phyloP scores from a whole-genome alignment of 2,797 vertebrate species.

The Eremophila alpestris region DNA sequence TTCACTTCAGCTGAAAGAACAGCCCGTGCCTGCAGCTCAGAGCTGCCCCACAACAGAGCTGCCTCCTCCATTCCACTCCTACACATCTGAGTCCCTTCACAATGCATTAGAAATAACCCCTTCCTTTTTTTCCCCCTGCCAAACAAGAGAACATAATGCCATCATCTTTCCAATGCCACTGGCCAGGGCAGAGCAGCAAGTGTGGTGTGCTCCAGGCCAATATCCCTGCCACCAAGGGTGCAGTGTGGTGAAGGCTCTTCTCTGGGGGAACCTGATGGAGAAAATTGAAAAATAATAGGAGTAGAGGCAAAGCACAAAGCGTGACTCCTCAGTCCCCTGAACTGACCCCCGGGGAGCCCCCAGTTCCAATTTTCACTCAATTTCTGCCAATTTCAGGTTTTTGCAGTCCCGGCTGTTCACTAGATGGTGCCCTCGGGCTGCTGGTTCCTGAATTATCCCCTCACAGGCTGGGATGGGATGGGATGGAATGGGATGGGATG shows the following conservation, averaged over 20 bases:
- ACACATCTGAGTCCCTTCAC: accelerated
- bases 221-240: neutral
- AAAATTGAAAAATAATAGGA: neutral
- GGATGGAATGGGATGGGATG: neutral
- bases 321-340: neutral
- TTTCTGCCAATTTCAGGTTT: neutral
- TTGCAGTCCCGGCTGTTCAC: neutral
- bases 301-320: neutral
- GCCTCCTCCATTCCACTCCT: neutral
- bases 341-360: neutral
- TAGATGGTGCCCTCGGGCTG: slow-evolving; percentile 69
- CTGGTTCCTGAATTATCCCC: neutral
- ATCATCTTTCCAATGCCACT: neutral
- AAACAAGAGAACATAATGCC: neutral
- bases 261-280: neutral
- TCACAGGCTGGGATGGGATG: neutral
- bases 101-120: neutral
- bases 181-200: neutral
- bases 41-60: neutral
- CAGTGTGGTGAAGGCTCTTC: accelerated
- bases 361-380: neutral
- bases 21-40: neutral
- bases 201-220: neutral
- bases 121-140: accelerated
- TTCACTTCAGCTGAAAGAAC: neutral